A percentile compares a stretch with the other conserved stretches of the same genome.
These are phyloP conservation scores for Drosophila paranaensis DNA, from an alignment of 2,888 invertebrate species.

Conservation along the genomic window DNA sequence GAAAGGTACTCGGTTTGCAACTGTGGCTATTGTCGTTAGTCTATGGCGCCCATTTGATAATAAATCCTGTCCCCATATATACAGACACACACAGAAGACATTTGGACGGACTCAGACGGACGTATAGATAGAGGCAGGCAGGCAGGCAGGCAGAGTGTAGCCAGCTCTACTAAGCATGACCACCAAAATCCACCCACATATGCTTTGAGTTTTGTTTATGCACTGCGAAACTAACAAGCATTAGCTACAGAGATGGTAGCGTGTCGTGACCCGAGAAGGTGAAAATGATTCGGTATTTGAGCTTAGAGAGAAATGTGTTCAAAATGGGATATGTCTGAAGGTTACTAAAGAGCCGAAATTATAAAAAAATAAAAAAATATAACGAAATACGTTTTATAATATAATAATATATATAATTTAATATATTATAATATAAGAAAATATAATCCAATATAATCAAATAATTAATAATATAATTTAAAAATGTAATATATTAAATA, in stretches of 20 bases:
- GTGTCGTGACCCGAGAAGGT: constrained; percentile 27
- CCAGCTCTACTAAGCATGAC: constrained; percentile 35
- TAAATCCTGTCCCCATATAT: constrained; percentile 65
- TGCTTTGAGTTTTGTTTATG: constrained; percentile 64
- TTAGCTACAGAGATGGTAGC: constrained; percentile 13
- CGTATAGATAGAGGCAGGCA: background rate
- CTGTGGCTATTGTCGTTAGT: constrained; percentile 71
- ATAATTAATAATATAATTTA: too few relatives aligned
- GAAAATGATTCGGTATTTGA: too few relatives aligned
- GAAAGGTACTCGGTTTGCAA: constrained; percentile 36
- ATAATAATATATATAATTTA: too few relatives aligned
- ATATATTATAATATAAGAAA: too few relatives aligned
- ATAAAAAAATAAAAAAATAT: too few relatives aligned
- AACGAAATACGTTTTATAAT: too few relatives aligned
- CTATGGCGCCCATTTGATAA: constrained; percentile 78
- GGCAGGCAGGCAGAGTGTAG: constrained; percentile 8
- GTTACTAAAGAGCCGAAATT: too few relatives aligned
- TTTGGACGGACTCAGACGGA: background rate
- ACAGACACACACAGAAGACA: constrained; percentile 16
- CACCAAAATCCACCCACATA: constrained; percentile 26
- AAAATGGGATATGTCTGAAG: too few relatives aligned
- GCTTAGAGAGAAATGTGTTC: too few relatives aligned
- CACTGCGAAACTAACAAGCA: constrained; percentile 46
- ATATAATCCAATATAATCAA: too few relatives aligned
- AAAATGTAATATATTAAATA: too few relatives aligned